phyloP scores from a whole-genome alignment of 2,797 vertebrate species.

The Columba guinea region DNA sequence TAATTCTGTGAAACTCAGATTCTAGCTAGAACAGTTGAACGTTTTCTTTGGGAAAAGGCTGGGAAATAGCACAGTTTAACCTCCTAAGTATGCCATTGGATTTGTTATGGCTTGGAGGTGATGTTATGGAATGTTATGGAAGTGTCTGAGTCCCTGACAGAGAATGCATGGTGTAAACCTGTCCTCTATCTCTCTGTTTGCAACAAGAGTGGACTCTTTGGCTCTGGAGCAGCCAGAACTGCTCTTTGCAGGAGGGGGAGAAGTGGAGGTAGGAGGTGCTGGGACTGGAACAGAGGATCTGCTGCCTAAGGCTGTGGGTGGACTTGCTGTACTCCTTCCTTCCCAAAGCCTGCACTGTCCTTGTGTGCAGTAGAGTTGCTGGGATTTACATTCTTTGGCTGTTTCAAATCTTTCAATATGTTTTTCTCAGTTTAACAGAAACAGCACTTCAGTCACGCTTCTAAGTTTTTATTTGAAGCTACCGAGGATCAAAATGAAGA shows the following conservation, averaged over 20 bases:
- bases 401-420: not conserved
- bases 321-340: not conserved
- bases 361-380: not conserved
- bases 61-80: not conserved
- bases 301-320: not conserved
- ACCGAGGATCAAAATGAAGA: not conserved
- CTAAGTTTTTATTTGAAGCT: not conserved
- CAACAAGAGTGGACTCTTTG: not conserved
- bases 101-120: not conserved
- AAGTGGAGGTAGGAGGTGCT: no score
- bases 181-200: not conserved
- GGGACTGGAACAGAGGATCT: not conserved
- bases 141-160: not conserved
- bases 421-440: not conserved
- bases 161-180: not conserved
- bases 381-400: not conserved
- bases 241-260: not conserved
- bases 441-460: not conserved
- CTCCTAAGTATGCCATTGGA: not conserved
- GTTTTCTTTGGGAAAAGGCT: not conserved
- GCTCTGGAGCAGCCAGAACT: not conserved
- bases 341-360: not conserved
- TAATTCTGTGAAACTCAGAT: not conserved
- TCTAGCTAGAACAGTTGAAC: not conserved
- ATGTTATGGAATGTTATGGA: not conserved